Base-by-base conservation (phyloP, 1,140 invertebrate genomes). In the Cataglyphis hispanica region DNA sequence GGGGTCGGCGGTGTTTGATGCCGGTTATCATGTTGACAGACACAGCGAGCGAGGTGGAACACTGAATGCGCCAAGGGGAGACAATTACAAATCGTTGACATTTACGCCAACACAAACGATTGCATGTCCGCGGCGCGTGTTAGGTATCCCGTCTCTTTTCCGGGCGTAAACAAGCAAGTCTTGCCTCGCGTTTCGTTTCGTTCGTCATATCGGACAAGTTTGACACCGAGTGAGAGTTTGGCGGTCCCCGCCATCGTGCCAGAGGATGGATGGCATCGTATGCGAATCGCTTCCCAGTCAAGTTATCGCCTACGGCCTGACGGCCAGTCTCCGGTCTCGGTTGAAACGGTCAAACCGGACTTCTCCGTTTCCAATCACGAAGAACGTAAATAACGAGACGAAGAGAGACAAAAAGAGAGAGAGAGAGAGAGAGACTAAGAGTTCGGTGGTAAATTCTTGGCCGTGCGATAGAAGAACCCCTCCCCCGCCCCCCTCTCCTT, bases 21-120 rank as follows among this genome's bases (percentile, higher is more conserved):
- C 93, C 92, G 91, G 94, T 93, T 94, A 94, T 94, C 94, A 94
- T 94, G 94, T 94, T 94, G 93, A 94, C 94, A 94, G 93, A 94
- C 93, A 92, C 92, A 93, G 92, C 93, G 87, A 93, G 92, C 93
- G 87, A 91, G 92, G 90, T 92, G 91, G 88, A 89, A 84, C 88
- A 81, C 88, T 78, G 87, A 90, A 90, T 90, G 85, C 67, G 87
- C 89, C 91, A 89, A 91, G 91, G 92, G 90, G 90, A 92, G 94
- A 94, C 94, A 94, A 94, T 94, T 94, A 95, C 93, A 94, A 95
- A 95, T 95, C 92, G 94, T 94, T 93, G 93, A 94, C 94, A 91
- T 94, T 94, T 94, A 93, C 92, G 92, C 92, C 92, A 91, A 92
- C 89, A 90, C 90, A 91, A 93, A 93, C 91, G 90, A 90, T 84